Base-by-base conservation (phyloP, 2,888 invertebrate genomes). In the Lagria hirta region DNA sequence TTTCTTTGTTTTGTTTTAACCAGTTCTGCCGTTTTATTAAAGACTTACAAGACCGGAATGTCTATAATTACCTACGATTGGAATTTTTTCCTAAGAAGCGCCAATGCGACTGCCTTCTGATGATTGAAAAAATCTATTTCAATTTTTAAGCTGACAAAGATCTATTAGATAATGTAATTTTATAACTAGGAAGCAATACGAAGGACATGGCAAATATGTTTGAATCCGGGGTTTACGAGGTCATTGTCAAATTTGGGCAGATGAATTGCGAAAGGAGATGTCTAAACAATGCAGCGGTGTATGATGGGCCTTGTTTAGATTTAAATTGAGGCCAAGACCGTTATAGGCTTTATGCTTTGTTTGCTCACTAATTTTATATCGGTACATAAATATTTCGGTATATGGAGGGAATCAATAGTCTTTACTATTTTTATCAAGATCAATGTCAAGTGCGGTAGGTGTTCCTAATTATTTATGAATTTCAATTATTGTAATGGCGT, bases 361-460 rank as follows among this genome's bases (percentile, higher is more conserved):
- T 28, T 28, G 18, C n/a, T 8, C 34, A n/a, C 23, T n/a, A 34
- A n/a, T n/a, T n/a, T n/a, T n/a, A n/a, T n/a, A n/a, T n/a, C n/a
- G n/a, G n/a, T n/a, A n/a, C n/a, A n/a, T n/a, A n/a, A n/a, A n/a
- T n/a, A n/a, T n/a, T n/a, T n/a, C n/a, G n/a, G n/a, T n/a, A n/a
- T n/a, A n/a, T n/a, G n/a, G n/a, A n/a, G n/a, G n/a, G n/a, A n/a
- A n/a, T n/a, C n/a, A n/a, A n/a, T n/a, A n/a, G n/a, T n/a, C n/a
- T n/a, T n/a, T 12, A 21, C 23, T 18, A 20, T 37, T 44, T 27
- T 21, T 11, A 33, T 38, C 44, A 44, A 44, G 44, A 38, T 44
- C 33, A 44, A 38, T 44, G 44, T 44, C 44, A 44, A 44, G 38
- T 24, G 3, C 37, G 21, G n/a, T 29, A 18, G 8, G 18, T 20